phyloP scores from a whole-genome alignment of 2,888 invertebrate genomes.

The Anaspis maculata region DNA sequence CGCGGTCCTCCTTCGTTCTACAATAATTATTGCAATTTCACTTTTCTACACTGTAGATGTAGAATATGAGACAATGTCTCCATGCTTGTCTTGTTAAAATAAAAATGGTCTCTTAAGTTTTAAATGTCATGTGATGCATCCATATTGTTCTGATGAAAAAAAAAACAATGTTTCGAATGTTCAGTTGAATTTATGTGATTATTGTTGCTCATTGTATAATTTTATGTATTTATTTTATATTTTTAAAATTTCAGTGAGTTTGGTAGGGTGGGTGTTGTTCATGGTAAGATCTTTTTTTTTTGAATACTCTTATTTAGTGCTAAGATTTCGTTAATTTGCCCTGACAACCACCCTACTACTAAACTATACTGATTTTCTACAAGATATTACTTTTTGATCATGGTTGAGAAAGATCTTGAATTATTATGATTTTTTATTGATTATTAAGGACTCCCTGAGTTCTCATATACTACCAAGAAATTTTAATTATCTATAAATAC shows the following conservation, averaged over 20 bases:
- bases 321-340: constrained; percentile 13
- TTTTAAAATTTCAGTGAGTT: constrained; percentile 32
- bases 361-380: constrained; percentile 23
- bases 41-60: too few relatives aligned
- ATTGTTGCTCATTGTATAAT: constrained; percentile 15
- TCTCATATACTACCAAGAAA: too few relatives aligned
- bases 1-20: not conserved
- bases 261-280: constrained; percentile 42
- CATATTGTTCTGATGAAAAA: too few relatives aligned
- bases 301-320: constrained; percentile 13
- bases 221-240: constrained; percentile 17
- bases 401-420: too few relatives aligned
- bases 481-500: too few relatives aligned
- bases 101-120: not conserved
- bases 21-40: too few relatives aligned
- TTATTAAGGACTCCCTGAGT: too few relatives aligned
- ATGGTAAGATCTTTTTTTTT: constrained; percentile 14
- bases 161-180: too few relatives aligned
- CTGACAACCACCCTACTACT: constrained; percentile 38
- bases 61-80: too few relatives aligned
- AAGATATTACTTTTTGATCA: constrained; percentile 5
- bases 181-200: constrained; percentile 13
- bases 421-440: too few relatives aligned
- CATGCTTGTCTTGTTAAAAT: too few relatives aligned
- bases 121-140: too few relatives aligned